These are phyloP conservation scores for Aegotheles bennettii DNA, from an alignment of 2,113 vertebrate species.

Conservation along the genomic window DNA sequence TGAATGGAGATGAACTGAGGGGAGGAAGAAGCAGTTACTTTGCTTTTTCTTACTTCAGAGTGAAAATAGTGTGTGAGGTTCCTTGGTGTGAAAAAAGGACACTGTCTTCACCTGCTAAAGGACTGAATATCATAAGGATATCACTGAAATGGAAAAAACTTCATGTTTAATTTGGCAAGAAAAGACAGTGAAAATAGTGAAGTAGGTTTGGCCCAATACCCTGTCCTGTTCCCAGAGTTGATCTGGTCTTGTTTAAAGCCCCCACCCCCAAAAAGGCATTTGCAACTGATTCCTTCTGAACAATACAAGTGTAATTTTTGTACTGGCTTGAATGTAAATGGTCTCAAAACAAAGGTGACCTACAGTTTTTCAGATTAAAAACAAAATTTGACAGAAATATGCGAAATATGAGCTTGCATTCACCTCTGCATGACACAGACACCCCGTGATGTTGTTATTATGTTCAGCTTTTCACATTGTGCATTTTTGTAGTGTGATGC, in stretches of 20 bases:
- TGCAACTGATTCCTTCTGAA: background rate
- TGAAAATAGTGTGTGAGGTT: background rate
- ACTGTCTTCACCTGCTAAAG: background rate
- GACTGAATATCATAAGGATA: background rate
- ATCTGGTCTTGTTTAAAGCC: background rate
- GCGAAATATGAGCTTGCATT: background rate
- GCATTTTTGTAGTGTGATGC: background rate
- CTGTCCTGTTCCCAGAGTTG: background rate
- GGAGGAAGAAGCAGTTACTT: background rate
- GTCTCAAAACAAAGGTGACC: background rate
- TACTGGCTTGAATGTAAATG: background rate
- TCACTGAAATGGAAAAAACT: background rate
- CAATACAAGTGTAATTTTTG: background rate
- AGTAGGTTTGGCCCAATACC: background rate
- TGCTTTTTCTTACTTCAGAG: background rate
- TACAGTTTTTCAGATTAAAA: background rate
- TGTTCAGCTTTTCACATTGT: background rate
- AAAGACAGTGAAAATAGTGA: background rate
- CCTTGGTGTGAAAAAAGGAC: background rate
- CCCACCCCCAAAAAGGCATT: background rate
- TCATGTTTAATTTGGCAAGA: background rate
- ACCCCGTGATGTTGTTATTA: background rate
- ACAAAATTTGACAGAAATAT: background rate
- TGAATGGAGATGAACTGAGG: background rate
- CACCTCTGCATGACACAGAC: background rate